Percentiles rank a stretch among this genome's conserved stretches.
phyloP scores from a whole-genome alignment of 1,140 invertebrate species.

The Tetragnatha versicolor region DNA sequence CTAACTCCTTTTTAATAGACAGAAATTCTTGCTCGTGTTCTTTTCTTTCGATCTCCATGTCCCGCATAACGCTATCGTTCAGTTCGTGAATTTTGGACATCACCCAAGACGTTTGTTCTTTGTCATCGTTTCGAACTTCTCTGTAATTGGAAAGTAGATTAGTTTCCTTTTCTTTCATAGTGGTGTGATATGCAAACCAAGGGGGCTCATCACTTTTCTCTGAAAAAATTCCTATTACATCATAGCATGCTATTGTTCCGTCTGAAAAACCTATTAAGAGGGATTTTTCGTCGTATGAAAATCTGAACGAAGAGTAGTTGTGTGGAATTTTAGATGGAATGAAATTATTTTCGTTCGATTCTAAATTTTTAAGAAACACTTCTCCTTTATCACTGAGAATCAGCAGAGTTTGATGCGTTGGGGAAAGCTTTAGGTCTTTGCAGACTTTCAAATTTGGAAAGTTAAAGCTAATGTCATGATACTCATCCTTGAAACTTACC shows the following conservation, averaged over 20 bases:
- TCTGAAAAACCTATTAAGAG: background rate
- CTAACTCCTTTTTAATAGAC: background rate
- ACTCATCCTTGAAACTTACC: background rate
- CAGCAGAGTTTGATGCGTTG: background rate
- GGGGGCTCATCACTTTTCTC: too few species aligned
- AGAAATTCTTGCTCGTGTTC: background rate
- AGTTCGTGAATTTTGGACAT: background rate
- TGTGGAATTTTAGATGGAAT: too few species aligned
- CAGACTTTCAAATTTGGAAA: background rate
- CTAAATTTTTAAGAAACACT: too few species aligned
- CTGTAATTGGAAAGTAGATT: background rate
- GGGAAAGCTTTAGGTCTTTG: background rate
- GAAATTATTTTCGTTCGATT: too few species aligned
- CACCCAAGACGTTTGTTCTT: background rate
- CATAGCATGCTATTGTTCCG: background rate
- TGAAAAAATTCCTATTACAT: too few species aligned
- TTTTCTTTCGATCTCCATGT: background rate
- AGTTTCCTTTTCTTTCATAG: too few species aligned
- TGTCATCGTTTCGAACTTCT: background rate
- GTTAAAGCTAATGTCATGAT: background rate
- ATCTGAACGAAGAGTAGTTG: too few species aligned
- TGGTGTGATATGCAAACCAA: too few species aligned
- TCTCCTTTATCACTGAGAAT: background rate
- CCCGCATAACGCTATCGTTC: background rate
- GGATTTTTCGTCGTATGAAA: background rate